phyloP scores from a whole-genome alignment of 2,113 vertebrate genomes.

The Pteropus alecto region DNA sequence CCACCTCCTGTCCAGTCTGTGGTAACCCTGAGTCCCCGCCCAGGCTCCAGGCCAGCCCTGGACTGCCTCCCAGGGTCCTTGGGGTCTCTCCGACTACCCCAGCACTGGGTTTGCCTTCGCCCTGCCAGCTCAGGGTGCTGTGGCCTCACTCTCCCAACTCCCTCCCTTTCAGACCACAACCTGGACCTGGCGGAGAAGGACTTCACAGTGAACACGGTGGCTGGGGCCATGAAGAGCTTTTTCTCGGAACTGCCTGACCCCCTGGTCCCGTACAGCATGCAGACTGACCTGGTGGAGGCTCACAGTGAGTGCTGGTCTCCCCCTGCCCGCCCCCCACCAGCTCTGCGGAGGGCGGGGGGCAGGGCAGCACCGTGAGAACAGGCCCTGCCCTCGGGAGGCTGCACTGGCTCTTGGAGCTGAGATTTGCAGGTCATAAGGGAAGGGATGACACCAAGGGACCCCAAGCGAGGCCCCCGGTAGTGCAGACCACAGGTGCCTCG shows the following conservation, averaged over 20 bases:
- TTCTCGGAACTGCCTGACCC: conserved; percentile 96
- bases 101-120: neutral
- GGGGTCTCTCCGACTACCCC: neutral
- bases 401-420: neutral
- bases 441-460: neutral
- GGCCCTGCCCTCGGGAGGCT: neutral
- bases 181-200: conserved; percentile 96
- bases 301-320: conserved; percentile 89
- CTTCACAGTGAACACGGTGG: conserved; percentile 94
- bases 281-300: conserved; percentile 93
- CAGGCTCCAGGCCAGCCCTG: neutral
- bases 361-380: fast-evolving
- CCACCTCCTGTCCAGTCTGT: neutral
- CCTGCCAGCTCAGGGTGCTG: neutral
- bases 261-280: conserved; percentile 93
- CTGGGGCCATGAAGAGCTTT: conserved; percentile 97
- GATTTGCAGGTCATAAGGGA: neutral
- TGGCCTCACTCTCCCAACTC: neutral
- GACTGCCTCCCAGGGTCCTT: neutral
- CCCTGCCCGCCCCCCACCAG: no score
- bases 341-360: fast-evolving
- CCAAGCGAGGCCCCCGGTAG: no score
- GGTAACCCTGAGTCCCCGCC: neutral
- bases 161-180: conserved; percentile 85
- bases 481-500: neutral